Evolutionary conservation across 2,888 invertebrate genomes (phyloP).

Genomic region (Catocala nupta): DNA sequence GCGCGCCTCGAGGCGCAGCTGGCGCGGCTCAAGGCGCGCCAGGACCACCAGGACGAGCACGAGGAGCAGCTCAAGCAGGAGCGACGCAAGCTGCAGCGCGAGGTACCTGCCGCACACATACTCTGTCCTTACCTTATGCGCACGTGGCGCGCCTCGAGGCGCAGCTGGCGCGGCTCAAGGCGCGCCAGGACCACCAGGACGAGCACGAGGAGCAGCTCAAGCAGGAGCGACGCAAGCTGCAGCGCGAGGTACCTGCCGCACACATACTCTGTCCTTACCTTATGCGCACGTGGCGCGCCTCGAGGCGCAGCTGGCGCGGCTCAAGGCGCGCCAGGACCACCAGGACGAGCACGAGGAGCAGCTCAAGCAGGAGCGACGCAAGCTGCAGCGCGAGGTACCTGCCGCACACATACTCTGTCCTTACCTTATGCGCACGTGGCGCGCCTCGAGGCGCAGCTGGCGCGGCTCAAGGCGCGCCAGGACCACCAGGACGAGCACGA

Average conservation of each 20-base stretch:
- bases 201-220: constrained; percentile 98
- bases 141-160: constrained; percentile 97
- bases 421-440: too few relatives aligned
- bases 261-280: constrained; percentile 86
- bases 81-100: constrained; percentile 96
- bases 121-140: constrained; percentile 79
- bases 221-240: constrained; percentile 96
- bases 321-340: background rate
- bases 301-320: constrained; percentile 89
- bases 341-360: constrained; percentile 59
- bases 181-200: constrained; percentile 97
- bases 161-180: constrained; percentile 97
- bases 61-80: constrained; percentile 98
- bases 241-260: constrained; percentile 92
- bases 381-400: too few relatives aligned
- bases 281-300: constrained; percentile 92
- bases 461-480: constrained; percentile 97
- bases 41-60: constrained; percentile 97
- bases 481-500: background rate
- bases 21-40: constrained; percentile 92
- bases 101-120: constrained; percentile 80
- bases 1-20: too few relatives aligned
- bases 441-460: too few relatives aligned
- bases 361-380: constrained; percentile 95
- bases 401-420: too few relatives aligned